Evolutionary conservation across 2,113 vertebrate genomes (phyloP).

Genomic region (Macquaria ambigua): DNA sequence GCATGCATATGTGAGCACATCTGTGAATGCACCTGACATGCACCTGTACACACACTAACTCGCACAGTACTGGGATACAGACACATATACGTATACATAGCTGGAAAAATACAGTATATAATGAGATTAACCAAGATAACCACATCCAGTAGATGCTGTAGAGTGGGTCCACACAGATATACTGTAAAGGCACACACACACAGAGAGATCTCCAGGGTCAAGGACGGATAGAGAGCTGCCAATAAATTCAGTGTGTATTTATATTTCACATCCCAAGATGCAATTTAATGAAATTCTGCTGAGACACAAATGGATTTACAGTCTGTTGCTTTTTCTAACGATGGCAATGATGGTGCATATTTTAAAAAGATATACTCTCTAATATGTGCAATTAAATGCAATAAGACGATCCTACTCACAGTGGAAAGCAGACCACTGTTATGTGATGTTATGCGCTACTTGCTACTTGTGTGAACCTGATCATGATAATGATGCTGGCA

Average conservation of each 20-base stretch:
- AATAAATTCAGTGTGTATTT: constrained; percentile 1
- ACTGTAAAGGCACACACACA: background rate
- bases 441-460: background rate
- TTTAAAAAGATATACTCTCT: background rate
- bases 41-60: too few relatives aligned
- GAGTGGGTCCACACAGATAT: background rate
- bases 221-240: constrained; percentile 2
- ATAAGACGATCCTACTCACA: background rate
- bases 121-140: background rate
- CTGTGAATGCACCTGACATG: too few relatives aligned
- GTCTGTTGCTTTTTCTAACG: background rate
- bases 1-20: too few relatives aligned
- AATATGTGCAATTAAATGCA: background rate
- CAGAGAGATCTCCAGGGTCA: background rate
- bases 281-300: background rate
- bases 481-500: background rate
- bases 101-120: too few relatives aligned
- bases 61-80: too few relatives aligned
- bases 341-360: background rate
- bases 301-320: background rate
- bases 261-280: background rate
- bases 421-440: background rate
- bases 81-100: too few relatives aligned
- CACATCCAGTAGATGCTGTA: background rate
- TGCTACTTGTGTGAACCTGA: background rate